Conservation (phyloP, 2,797 vertebrate species). For the Loriculus beryllinus region DNA sequence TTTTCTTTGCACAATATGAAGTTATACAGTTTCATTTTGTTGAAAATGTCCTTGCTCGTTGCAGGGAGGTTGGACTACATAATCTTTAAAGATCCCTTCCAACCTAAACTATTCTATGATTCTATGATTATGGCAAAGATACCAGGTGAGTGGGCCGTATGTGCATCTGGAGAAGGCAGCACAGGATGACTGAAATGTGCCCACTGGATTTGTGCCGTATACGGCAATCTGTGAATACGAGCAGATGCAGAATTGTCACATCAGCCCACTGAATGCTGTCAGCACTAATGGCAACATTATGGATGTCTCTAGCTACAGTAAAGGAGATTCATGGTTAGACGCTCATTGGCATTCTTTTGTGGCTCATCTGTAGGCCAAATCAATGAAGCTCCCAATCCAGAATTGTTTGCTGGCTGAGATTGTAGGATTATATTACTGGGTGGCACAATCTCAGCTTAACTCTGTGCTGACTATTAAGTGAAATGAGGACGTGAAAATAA, state of each 20-base stretch:
- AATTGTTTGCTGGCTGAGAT: not conserved
- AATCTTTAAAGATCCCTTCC: not conserved
- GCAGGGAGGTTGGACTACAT: not conserved
- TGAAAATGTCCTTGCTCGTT: not conserved
- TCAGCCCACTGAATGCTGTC: not conserved
- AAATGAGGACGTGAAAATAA: not conserved
- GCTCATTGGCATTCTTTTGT: not conserved
- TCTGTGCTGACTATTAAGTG: not conserved
- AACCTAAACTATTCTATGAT: not conserved
- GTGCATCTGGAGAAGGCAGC: not conserved
- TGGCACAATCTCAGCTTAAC: not conserved
- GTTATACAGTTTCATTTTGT: not conserved
- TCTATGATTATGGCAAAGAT: not conserved
- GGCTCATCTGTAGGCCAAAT: not conserved
- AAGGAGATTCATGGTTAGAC: not conserved
- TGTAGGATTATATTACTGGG: not conserved
- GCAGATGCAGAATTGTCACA: not conserved
- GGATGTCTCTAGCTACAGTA: not conserved
- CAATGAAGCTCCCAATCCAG: not conserved
- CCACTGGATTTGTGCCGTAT: not conserved
- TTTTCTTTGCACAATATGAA: not conserved
- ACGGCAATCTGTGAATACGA: not conserved
- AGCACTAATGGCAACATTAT: accelerated
- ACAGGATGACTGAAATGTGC: not conserved
- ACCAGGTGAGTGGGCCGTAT: too few relatives aligned